Evolutionary conservation across 30 jellyfish, hydroid and myxozoan species (phyloP), one percentile per base, ranked within the genome.

Genomic region (Aurelia aurita): DNA sequence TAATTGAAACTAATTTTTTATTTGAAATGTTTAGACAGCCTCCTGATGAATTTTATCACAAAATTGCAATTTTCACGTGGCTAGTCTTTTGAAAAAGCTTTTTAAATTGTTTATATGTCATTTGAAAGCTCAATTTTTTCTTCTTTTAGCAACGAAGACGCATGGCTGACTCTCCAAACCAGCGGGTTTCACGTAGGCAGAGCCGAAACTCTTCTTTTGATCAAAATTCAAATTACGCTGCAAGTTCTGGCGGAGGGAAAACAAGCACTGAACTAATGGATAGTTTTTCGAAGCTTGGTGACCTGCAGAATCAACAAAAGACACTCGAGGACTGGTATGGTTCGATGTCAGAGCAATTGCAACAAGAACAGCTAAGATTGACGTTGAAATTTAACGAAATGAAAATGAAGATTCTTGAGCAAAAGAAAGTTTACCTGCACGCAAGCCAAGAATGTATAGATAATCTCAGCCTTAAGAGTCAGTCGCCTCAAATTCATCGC

Each of bases 241-340:
- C 68, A 2, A 14, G 39, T 10, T 20, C 22, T 18, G 44, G 35
- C 5, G 83, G 26, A 59, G 51, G 49, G 34, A 31, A 27, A 8
- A 82, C 58, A 51, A 45, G 23, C 1, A n/a, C 25, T 22, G 77
- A 22, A 9, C 76, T 83, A 3, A 28, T 69, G 22, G 87, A 83
- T 21, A 70, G 76, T 21, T 83, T 83, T 51, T 26, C 93, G 25
- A 83, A 69, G 46, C 80, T 83, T 32, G 85, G 62, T 22, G 93
- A 71, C 32, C 61, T 83, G 71, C 77, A 83, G 44, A 83, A 70
- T 46, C 93, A 83, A 18, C 85, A 83, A 69, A 70, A 43, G 63
- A 72, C 58, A 65, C 93, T 83, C 35, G 87, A 83, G 67, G 83
- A 47, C 70, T 83, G 93, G 93, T 83, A 83, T 51, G 44, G 67